These are phyloP conservation scores for Ceratina australensis DNA, from an alignment of 1,140 invertebrate genomes.

Conservation along the genomic window DNA sequence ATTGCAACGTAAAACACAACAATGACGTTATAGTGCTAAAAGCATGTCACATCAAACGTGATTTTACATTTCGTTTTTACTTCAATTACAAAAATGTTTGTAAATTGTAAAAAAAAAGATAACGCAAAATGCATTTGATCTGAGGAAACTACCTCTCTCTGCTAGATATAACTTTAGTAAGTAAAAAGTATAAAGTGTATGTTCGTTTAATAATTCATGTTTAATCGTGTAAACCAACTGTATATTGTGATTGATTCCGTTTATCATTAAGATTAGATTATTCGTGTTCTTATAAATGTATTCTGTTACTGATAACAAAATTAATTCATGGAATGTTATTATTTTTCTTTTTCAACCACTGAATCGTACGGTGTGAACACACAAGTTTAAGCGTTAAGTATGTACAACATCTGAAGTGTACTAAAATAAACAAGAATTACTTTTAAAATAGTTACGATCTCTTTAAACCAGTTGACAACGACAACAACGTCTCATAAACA, in stretches of 20 bases:
- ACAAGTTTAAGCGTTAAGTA: conserved; percentile 30
- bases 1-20: conserved; percentile 1
- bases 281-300: not conserved
- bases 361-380: conserved; percentile 4
- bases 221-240: conserved; percentile 8
- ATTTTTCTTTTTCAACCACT: conserved; percentile 6
- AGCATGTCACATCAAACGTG: not conserved
- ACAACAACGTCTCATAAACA: conserved; percentile 60
- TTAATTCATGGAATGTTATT: conserved; percentile 38
- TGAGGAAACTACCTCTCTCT: not conserved
- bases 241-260: not conserved
- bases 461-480: conserved; percentile 52
- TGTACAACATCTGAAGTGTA: conserved; percentile 34
- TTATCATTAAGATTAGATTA: not conserved
- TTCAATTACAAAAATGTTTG: too few species aligned
- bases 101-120: not conserved
- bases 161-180: not conserved
- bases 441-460: conserved; percentile 32
- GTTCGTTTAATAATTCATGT: conserved; percentile 19
- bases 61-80: not conserved
- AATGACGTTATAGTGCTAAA: not conserved
- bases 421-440: conserved; percentile 47
- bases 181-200: conserved; percentile 29
- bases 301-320: not conserved
- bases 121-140: conserved; percentile 3